Evolutionary conservation across 2,113 vertebrate genomes (phyloP).

Genomic region (Chrysemys picta): DNA sequence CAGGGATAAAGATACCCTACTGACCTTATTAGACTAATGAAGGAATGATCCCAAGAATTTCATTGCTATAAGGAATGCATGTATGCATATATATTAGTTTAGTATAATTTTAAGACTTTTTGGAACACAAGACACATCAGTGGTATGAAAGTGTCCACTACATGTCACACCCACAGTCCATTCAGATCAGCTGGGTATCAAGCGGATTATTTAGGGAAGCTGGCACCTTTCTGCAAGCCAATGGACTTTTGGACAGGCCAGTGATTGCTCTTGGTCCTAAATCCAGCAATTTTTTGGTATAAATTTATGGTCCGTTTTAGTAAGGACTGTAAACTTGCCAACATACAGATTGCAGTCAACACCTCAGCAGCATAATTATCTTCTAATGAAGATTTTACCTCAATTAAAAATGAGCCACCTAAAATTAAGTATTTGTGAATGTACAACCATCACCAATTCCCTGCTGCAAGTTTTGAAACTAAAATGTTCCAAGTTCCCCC

Average conservation of each 20-base stretch:
- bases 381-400: background rate
- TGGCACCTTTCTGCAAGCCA: background rate
- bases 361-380: background rate
- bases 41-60: background rate
- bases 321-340: background rate
- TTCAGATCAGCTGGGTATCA: background rate
- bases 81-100: background rate
- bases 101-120: background rate
- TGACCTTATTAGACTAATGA: background rate
- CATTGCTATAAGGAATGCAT: rapidly evolving
- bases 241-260: background rate
- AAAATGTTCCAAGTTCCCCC: background rate
- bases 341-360: background rate
- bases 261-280: background rate
- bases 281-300: background rate
- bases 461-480: background rate
- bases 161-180: background rate
- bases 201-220: background rate
- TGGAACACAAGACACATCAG: background rate
- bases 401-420: background rate
- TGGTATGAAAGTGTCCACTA: background rate
- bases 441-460: background rate
- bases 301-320: background rate
- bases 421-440: background rate
- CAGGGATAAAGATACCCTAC: background rate